Evolutionary conservation across 2,113 vertebrate genomes (phyloP).

Genomic region (Puffinus mauretanicus): DNA sequence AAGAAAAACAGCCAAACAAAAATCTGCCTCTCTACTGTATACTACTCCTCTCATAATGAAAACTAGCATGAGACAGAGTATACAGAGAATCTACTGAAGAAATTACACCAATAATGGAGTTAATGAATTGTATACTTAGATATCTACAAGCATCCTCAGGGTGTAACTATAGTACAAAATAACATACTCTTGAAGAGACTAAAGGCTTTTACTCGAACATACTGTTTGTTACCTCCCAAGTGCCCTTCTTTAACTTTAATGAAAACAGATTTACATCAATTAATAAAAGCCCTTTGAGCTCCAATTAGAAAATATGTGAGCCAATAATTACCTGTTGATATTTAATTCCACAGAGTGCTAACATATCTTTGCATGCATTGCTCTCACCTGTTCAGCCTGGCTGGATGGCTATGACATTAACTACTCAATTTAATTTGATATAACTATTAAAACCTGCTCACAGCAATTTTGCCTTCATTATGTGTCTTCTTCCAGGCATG

Average conservation of each 20-base stretch:
- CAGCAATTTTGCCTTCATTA: not conserved
- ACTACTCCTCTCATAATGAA: not conserved
- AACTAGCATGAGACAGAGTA: not conserved
- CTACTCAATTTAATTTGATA: not conserved
- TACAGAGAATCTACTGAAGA: not conserved
- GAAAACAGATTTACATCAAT: not conserved
- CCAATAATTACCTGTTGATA: not conserved
- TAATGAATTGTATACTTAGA: not conserved
- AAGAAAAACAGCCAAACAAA: not conserved
- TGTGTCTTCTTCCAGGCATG: not conserved
- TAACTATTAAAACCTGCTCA: conserved; percentile 11
- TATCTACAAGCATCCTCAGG: not conserved
- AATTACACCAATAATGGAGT: not conserved
- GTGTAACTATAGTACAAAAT: not conserved
- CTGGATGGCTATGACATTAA: not conserved
- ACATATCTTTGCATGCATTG: not conserved
- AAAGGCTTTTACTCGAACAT: not conserved
- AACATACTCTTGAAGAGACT: not conserved
- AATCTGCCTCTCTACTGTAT: not conserved
- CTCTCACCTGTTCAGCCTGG: not conserved
- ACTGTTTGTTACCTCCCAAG: not conserved
- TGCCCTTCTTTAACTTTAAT: not conserved
- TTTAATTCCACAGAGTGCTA: not conserved
- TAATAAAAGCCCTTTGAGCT: not conserved
- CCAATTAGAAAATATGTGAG: not conserved